phyloP scores from a whole-genome alignment of 1,140 invertebrate genomes.

The Rhagoletis pomonella region DNA sequence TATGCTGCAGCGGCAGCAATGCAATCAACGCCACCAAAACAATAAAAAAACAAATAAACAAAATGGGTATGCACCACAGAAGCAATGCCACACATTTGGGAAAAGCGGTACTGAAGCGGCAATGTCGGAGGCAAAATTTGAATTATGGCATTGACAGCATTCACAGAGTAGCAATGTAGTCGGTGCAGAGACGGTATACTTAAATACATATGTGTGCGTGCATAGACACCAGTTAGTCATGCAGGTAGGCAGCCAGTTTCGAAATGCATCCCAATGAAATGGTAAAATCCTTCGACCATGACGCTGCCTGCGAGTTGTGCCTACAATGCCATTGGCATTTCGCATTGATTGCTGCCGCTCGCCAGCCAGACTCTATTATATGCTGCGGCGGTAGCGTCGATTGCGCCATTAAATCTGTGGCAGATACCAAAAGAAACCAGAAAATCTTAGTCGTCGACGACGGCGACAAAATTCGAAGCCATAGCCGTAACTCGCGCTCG shows the following conservation, averaged over 20 bases:
- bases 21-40: neutral
- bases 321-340: constrained; percentile 44
- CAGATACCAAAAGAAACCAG: constrained; percentile 5
- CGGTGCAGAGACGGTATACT: neutral
- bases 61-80: neutral
- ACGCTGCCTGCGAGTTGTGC: neutral
- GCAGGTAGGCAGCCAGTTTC: constrained; percentile 21
- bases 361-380: neutral
- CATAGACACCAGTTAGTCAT: neutral
- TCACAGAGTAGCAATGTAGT: neutral
- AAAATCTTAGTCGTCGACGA: neutral
- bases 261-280: constrained; percentile 25
- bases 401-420: constrained; percentile 26
- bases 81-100: neutral
- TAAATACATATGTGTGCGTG: neutral
- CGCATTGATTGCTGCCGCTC: constrained; percentile 38
- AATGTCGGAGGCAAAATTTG: neutral
- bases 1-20: neutral
- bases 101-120: neutral
- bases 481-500: neutral
- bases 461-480: neutral
- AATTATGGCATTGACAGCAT: constrained; percentile 14
- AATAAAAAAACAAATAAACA: constrained; percentile 24
- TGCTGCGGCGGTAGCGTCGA: neutral
- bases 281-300: constrained; percentile 29